Conservation (phyloP, 2,888 invertebrate species). For the Scaptomyza flava region DNA sequence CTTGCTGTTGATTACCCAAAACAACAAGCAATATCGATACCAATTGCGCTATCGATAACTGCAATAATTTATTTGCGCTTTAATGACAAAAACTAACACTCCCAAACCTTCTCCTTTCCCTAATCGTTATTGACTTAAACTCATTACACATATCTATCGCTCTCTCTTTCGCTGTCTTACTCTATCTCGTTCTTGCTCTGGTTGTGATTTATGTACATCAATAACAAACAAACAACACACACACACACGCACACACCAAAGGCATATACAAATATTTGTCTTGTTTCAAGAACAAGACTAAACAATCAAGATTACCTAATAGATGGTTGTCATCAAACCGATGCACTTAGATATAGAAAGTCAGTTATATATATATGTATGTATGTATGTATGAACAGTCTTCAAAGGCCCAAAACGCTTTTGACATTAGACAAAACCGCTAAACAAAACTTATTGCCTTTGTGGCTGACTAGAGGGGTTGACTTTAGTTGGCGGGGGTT, state of each 20-base stretch:
- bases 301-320: constrained; percentile 50
- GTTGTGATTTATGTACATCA: constrained; percentile 63
- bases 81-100: constrained; percentile 30
- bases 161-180: neutral
- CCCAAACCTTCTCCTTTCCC: neutral
- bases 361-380: constrained; percentile 4
- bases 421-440: constrained; percentile 41
- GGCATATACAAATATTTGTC: constrained; percentile 71
- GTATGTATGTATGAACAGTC: constrained; percentile 6
- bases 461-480: constrained; percentile 24
- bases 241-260: constrained; percentile 36
- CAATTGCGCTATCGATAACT: constrained; percentile 13
- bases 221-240: constrained; percentile 28
- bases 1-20: too few species aligned
- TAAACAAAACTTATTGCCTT: constrained; percentile 43
- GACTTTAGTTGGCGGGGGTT: neutral
- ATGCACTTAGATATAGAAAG: constrained; percentile 6
- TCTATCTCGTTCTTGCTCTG: constrained; percentile 1
- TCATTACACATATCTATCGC: constrained; percentile 33
- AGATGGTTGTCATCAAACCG: constrained; percentile 9
- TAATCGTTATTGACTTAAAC: constrained; percentile 52
- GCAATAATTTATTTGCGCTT: constrained; percentile 3
- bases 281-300: constrained; percentile 59
- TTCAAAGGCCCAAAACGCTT: constrained; percentile 31
- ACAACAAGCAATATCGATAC: constrained; percentile 3